A percentile compares a stretch with the other conserved stretches of the same genome.
These are phyloP conservation scores for Anas georgica DNA, from an alignment of 2,797 vertebrate genomes.

Conservation along the genomic window DNA sequence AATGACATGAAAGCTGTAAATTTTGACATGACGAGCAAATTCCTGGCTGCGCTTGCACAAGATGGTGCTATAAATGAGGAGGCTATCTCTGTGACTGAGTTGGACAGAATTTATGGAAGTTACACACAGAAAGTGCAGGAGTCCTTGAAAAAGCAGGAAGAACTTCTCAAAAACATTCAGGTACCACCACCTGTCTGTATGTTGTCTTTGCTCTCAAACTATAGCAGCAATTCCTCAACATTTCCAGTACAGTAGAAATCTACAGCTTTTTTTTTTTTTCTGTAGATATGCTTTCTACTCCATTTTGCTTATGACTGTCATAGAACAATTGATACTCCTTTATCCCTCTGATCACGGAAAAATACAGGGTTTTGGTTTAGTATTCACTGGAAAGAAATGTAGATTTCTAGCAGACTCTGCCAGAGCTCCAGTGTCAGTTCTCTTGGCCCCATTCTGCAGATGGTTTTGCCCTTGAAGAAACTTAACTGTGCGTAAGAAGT, in stretches of 20 bases:
- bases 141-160: slow-evolving; percentile 89
- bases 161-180: slow-evolving; percentile 90
- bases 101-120: slow-evolving; percentile 88
- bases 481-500: neutral
- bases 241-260: neutral
- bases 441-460: neutral
- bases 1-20: slow-evolving; percentile 91
- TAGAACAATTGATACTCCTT: neutral
- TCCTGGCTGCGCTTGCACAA: slow-evolving; percentile 90
- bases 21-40: slow-evolving; percentile 93
- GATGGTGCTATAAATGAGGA: slow-evolving; percentile 95
- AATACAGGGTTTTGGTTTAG: neutral
- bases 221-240: neutral
- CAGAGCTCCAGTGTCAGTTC: neutral
- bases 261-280: neutral
- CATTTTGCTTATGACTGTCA: neutral
- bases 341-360: neutral
- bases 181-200: slow-evolving; percentile 55
- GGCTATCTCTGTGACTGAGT: slow-evolving; percentile 86
- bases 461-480: neutral
- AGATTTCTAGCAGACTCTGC: neutral
- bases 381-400: neutral
- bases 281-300: neutral
- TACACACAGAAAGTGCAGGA: slow-evolving; percentile 89
- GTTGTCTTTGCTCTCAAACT: neutral